Conservation (phyloP, 2,888 invertebrate genomes). For the Chloroclystis v-ata region DNA sequence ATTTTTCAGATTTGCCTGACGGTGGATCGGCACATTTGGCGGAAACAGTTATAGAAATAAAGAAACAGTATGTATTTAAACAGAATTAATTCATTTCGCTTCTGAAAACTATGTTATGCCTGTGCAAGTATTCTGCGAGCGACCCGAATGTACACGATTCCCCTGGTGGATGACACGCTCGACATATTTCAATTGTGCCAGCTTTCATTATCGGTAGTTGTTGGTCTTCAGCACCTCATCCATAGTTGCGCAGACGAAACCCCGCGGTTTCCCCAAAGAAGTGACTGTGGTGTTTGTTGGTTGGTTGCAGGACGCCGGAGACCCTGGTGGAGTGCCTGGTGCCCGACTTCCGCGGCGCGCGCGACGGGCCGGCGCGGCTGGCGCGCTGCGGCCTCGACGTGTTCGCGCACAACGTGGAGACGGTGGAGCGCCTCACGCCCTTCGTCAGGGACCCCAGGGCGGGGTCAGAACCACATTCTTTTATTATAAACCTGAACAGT, state of each 20-base stretch:
- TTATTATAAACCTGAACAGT: too few species aligned
- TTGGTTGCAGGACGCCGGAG: conserved; percentile 82
- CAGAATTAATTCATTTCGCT: too few species aligned
- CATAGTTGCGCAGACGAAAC: too few species aligned
- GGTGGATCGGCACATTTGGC: conserved; percentile 97
- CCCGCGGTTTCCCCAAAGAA: too few species aligned
- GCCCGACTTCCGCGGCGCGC: conserved; percentile 95
- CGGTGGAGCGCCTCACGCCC: conserved; percentile 93
- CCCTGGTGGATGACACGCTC: too few species aligned
- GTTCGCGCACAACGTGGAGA: conserved; percentile 99
- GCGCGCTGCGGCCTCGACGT: conserved; percentile 94
- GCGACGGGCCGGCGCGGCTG: conserved; percentile 84
- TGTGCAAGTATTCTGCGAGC: too few species aligned
- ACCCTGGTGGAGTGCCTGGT: conserved; percentile 97
- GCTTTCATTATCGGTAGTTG: too few species aligned
- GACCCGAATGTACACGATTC: too few species aligned
- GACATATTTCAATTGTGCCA: too few species aligned
- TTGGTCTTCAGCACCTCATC: too few species aligned
- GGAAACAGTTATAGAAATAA: conserved; percentile 92
- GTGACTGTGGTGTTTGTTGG: conserved; percentile 22
- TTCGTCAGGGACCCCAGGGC: conserved; percentile 96
- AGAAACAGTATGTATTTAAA: conserved; percentile 81
- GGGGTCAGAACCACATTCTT: conserved; percentile 75
- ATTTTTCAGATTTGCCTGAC: conserved; percentile 87
- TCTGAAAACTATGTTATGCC: too few species aligned